Evolutionary conservation across 2,797 vertebrate species (phyloP).

Genomic region (Diglossa cyanea): DNA sequence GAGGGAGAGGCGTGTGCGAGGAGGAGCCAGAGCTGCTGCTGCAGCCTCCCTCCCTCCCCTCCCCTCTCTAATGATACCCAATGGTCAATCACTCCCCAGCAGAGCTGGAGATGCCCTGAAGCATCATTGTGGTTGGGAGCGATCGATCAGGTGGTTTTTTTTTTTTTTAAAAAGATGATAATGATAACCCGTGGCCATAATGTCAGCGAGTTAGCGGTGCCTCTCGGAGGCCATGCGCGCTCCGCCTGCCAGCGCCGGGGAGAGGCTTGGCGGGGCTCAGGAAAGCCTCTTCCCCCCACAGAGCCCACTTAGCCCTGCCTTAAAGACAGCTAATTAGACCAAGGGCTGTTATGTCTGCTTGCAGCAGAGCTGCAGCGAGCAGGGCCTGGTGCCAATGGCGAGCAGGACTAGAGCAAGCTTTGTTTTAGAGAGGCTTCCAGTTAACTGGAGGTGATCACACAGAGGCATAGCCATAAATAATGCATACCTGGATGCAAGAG

Average conservation of each 20-base stretch:
- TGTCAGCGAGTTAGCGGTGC: conserved; percentile 82
- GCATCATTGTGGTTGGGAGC: conserved; percentile 86
- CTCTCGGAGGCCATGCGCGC: conserved; percentile 71
- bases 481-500: conserved; percentile 15
- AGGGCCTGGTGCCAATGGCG: not conserved
- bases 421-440: conserved; percentile 42
- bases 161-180: conserved; percentile 75
- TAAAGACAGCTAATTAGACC: conserved; percentile 72
- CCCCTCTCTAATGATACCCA: conserved; percentile 91
- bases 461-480: conserved; percentile 36
- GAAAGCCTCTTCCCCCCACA: conserved; percentile 60
- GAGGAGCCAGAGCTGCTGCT: conserved; percentile 28
- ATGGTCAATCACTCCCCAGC: conserved; percentile 91
- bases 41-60: conserved; percentile 47
- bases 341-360: conserved; percentile 32
- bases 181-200: conserved; percentile 95
- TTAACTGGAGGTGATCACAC: conserved; percentile 40
- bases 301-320: conserved; percentile 68
- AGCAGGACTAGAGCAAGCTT: conserved; percentile 3
- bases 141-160: conserved; percentile 81
- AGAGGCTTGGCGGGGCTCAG: conserved; percentile 56
- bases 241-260: conserved; percentile 22
- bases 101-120: conserved; percentile 87
- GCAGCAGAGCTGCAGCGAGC: not conserved
- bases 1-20: conserved; percentile 78